Conservation (phyloP, 1,140 invertebrate species). For the Chionoecetes opilio region DNA sequence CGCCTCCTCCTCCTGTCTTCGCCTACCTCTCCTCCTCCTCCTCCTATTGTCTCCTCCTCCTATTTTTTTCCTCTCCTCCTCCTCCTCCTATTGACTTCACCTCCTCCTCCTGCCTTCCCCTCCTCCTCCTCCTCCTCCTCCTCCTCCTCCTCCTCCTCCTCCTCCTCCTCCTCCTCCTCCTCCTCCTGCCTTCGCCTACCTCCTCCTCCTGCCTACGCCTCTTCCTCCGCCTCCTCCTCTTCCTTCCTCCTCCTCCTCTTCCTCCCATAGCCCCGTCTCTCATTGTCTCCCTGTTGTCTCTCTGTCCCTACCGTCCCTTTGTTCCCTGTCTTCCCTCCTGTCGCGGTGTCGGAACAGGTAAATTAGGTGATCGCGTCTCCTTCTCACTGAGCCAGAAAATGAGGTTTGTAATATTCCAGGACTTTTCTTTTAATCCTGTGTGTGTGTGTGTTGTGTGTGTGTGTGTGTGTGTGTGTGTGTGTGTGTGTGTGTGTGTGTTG, state of each 20-base stretch:
- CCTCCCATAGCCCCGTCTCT: neutral
- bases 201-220: too few species aligned
- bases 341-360: neutral
- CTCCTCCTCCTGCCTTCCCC: too few species aligned
- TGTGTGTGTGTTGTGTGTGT: slow-evolving; percentile 5
- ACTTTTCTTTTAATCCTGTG: neutral
- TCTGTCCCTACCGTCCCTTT: neutral
- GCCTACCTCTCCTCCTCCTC: too few species aligned
- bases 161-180: too few species aligned
- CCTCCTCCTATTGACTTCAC: neutral
- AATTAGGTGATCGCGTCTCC: neutral
- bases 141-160: too few species aligned
- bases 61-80: too few species aligned
- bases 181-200: too few species aligned
- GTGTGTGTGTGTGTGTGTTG: neutral
- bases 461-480: slow-evolving; percentile 27
- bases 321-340: neutral
- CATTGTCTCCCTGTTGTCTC: neutral
- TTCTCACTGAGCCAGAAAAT: neutral
- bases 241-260: too few species aligned
- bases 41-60: too few species aligned
- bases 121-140: too few species aligned
- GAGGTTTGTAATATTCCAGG: neutral
- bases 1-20: too few species aligned
- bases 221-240: too few species aligned